Percentiles rank a stretch among this genome's conserved stretches.
Evolutionary conservation across 2,113 vertebrate species (phyloP).

Genomic region (Herpailurus yagouaroundi): DNA sequence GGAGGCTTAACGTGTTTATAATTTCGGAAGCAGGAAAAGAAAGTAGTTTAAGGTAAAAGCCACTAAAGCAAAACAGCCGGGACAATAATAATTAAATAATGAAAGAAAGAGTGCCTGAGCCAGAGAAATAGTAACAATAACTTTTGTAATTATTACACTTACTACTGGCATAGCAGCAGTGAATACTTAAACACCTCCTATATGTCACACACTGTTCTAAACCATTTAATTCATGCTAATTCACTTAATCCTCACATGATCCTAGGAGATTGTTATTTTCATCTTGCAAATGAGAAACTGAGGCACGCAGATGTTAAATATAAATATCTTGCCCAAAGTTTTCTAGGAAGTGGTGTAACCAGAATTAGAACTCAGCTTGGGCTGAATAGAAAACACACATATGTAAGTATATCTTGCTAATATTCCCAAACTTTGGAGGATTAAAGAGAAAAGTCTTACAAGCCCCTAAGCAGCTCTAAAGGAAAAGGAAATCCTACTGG

Average conservation of each 20-base stretch:
- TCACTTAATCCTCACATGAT: not conserved
- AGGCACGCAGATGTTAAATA: not conserved
- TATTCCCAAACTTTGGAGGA: not conserved
- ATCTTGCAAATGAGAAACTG: slow-evolving; percentile 14
- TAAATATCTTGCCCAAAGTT: not conserved
- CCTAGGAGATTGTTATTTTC: not conserved
- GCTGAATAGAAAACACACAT: not conserved
- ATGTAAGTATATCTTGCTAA: not conserved
- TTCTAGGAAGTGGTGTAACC: not conserved
- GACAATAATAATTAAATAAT: not conserved
- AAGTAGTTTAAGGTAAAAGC: not conserved
- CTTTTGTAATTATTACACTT: not conserved
- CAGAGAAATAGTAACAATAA: not conserved
- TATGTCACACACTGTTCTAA: not conserved
- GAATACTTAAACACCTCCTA: not conserved
- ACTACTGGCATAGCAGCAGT: not conserved
- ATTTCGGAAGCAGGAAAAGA: not conserved
- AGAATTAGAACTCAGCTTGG: not conserved
- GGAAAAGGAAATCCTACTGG: not conserved
- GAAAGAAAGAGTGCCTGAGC: not conserved
- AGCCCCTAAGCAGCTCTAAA: not conserved
- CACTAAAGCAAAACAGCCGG: not conserved
- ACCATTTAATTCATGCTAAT: slow-evolving; percentile 1
- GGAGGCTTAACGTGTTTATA: not conserved
- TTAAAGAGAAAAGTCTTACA: not conserved